Conservation (phyloP, 2,797 vertebrate species). For the Huso huso region DNA sequence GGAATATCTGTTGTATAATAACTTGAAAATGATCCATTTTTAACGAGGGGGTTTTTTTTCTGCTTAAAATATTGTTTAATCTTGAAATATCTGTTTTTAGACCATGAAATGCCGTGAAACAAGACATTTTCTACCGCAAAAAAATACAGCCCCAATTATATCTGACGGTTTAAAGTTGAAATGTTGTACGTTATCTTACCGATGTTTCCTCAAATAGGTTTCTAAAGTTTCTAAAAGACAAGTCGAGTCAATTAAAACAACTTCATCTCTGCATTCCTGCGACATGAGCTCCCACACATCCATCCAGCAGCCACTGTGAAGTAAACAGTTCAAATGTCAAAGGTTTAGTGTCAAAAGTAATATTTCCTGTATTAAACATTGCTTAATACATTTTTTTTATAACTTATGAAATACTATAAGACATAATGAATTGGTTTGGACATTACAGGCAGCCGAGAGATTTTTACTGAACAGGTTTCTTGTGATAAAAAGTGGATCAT, state of each 20-base stretch:
- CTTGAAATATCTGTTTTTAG: neutral
- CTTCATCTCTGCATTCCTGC: constrained; percentile 94
- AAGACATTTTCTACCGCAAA: neutral
- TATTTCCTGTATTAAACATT: neutral
- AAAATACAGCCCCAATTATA: neutral
- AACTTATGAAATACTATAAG: neutral
- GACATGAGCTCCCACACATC: constrained; percentile 98
- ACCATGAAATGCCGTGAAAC: no score
- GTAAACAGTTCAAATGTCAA: neutral
- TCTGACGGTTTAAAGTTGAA: no score
- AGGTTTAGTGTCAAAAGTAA: neutral
- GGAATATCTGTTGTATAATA: no score
- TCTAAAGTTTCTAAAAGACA: constrained; percentile 92
- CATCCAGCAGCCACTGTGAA: constrained; percentile 90
- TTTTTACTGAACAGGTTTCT: no score
- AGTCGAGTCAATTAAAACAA: constrained; percentile 87
- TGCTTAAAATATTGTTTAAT: no score
- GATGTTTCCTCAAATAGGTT: constrained; percentile 90
- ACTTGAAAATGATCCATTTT: neutral
- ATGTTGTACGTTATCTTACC: constrained; percentile 52
- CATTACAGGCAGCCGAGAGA: neutral
- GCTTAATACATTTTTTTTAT: no score
- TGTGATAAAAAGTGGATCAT: neutral
- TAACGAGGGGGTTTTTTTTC: neutral
- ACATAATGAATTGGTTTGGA: neutral